phyloP scores from a whole-genome alignment of 2,888 invertebrate species.

The Drosophila infuscata region DNA sequence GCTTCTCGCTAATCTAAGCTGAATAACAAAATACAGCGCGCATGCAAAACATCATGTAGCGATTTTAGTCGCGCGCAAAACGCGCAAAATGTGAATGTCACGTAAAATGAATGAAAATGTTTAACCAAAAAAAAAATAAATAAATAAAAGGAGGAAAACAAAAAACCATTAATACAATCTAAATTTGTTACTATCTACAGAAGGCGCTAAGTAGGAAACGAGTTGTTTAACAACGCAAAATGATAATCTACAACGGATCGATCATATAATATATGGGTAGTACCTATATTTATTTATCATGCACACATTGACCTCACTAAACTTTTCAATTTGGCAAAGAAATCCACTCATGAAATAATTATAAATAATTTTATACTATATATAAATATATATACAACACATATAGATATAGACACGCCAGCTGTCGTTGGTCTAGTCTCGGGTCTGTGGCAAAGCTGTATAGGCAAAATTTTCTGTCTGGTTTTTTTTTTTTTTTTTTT shows the following conservation, averaged over 20 bases:
- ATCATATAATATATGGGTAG: not conserved
- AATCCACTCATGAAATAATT: constrained; percentile 31
- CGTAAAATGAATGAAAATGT: constrained; percentile 63
- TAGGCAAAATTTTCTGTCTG: not conserved
- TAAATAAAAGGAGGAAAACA: constrained; percentile 8
- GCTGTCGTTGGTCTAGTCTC: constrained; percentile 46
- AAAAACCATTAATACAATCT: constrained; percentile 18
- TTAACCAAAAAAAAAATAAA: constrained; percentile 21
- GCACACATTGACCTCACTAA: constrained; percentile 45
- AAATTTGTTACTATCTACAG: constrained; percentile 7
- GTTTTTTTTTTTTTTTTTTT: not conserved
- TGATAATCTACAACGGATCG: constrained; percentile 7
- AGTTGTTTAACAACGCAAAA: constrained; percentile 12
- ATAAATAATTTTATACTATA: constrained; percentile 54
- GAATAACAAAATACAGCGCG: constrained; percentile 41
- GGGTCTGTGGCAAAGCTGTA: constrained; percentile 18
- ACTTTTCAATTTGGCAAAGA: constrained; percentile 32
- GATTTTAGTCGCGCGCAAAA: constrained; percentile 53
- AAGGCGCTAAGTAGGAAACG: not conserved
- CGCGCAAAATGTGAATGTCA: constrained; percentile 65
- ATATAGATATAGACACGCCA: constrained; percentile 28
- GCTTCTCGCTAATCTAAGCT: constrained; percentile 32
- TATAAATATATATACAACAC: not conserved
- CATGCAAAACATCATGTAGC: constrained; percentile 50
- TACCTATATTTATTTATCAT: constrained; percentile 5